A percentile compares a stretch with the other conserved stretches of the same genome.
phyloP scores from a whole-genome alignment of 2,113 vertebrate genomes.

The Menura novaehollandiae region DNA sequence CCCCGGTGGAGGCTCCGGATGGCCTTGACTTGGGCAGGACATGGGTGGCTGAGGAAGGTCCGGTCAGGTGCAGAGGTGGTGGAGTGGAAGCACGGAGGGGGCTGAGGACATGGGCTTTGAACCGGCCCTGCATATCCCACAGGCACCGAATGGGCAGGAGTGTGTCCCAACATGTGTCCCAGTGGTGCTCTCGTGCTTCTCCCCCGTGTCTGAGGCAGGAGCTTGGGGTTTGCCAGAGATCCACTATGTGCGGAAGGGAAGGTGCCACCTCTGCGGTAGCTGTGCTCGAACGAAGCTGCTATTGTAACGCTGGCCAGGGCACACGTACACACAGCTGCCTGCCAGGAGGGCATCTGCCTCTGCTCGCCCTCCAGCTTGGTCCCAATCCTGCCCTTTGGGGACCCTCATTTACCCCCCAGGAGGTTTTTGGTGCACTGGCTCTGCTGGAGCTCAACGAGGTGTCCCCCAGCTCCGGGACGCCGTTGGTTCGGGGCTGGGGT shows the following conservation, averaged over 20 bases:
- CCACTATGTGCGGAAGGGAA: neutral
- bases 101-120: neutral
- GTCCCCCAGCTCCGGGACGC: neutral
- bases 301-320: neutral
- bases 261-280: neutral
- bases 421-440: neutral
- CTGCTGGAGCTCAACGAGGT: neutral
- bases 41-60: neutral
- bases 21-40: neutral
- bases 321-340: neutral
- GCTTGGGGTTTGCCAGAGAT: neutral
- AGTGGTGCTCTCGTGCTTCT: neutral
- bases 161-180: neutral
- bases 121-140: neutral
- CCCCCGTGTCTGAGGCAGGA: neutral
- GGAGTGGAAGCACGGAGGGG: neutral
- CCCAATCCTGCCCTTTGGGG: neutral
- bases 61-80: neutral
- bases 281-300: neutral
- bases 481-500: neutral
- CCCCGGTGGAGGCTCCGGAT: neutral
- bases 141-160: neutral
- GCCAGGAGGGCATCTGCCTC: neutral
- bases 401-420: rapidly evolving
- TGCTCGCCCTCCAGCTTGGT: neutral